phyloP scores from a whole-genome alignment of 2,797 vertebrate genomes.

The Tragelaphus oryx region DNA sequence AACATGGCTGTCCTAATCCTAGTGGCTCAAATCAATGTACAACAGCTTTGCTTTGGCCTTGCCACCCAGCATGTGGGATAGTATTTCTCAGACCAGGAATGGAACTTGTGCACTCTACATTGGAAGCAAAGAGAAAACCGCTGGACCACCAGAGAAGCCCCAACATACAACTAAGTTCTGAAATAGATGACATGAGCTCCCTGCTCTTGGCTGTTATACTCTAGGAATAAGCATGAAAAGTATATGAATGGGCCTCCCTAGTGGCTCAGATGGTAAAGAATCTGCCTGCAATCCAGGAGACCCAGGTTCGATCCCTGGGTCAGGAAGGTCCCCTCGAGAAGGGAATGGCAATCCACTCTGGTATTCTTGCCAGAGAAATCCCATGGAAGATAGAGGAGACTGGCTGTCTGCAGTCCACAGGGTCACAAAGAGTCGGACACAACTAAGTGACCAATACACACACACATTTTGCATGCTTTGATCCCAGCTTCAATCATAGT shows the following conservation, averaged over 20 bases:
- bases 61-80: neutral
- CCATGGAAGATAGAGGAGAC: neutral
- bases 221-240: neutral
- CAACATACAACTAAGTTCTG: neutral
- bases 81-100: neutral
- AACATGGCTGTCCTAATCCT: neutral
- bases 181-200: neutral
- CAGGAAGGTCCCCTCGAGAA: neutral
- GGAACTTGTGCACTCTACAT: neutral
- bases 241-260: neutral
- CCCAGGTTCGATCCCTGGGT: neutral
- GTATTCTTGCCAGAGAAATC: neutral
- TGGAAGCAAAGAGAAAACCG: neutral
- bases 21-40: neutral
- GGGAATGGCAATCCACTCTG: neutral
- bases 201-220: neutral
- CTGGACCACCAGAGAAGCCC: neutral
- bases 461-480: neutral
- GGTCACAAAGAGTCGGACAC: neutral
- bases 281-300: neutral
- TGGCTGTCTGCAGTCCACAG: neutral
- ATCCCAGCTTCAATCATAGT: neutral
- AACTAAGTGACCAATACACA: neutral
- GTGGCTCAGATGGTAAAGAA: neutral
- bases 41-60: neutral